Evolutionary conservation across 2,888 invertebrate genomes (phyloP), one percentile per base, ranked within the genome.

Genomic region (Ennomos erosarius): DNA sequence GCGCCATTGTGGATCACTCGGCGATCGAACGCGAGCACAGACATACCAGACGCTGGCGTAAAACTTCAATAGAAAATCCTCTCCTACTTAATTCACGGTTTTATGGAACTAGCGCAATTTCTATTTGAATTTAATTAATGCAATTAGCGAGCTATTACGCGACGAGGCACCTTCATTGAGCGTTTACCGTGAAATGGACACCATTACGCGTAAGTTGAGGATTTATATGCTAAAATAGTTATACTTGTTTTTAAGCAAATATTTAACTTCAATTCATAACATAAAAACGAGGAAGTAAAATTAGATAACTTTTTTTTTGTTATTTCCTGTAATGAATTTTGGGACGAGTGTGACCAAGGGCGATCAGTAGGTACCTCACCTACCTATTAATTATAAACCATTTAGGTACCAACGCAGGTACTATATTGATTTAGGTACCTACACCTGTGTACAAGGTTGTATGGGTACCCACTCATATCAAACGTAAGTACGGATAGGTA

Each of bases 1-100:
- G 64, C 57, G 62, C 48, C 63, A 70, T 73, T 72, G 70, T 73
- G 59, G 64, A 52, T 62, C 64, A 62, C 48, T 57, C 60, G 55
- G 53, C 46, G 47, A 35, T 35, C 35, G 52, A 52, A 11, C 60
- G 49, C 56, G 49, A 50, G 52, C 53, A 40, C 59, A 50, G 60
- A 55, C 50, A 40, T 56, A 50, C 62, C 59, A 58, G 61, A 38
- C 48, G 26, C 33, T 57, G 53, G 48, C 57, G 57, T 55, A 50
- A 60, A 67, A 63, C 64, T 61, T 64, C 59, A 67, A 67, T 62
- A 50, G 63, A 61, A 59, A 63, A 65, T 63, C 57, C 57, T 40
- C 26, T 46, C 53, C 57, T 53, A 59, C 52, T 57, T 63, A 59
- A 65, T 61, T 61, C 67, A 55, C 43, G 13, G 38, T 16, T 55